These are phyloP conservation scores for Lasius platythorax DNA, from an alignment of 2,888 invertebrate species.

Conservation along the genomic window DNA sequence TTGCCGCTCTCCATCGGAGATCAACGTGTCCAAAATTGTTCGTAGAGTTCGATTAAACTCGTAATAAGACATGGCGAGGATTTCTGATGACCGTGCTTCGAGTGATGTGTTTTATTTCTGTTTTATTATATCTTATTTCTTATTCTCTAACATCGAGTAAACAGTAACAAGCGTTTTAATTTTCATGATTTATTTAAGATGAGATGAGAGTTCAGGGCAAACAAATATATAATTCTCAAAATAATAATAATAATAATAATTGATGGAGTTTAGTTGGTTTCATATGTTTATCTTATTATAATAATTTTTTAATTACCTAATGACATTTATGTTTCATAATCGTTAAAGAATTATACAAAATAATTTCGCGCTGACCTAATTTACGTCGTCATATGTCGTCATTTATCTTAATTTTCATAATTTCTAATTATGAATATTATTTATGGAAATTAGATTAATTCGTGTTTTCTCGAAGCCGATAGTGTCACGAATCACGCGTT, in stretches of 20 bases:
- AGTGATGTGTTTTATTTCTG: not conserved
- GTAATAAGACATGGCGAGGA: constrained; percentile 54
- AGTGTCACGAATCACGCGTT: constrained; percentile 81
- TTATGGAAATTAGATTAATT: not conserved
- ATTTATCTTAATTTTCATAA: not conserved
- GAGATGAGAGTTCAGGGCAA: not conserved
- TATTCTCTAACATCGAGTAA: not conserved
- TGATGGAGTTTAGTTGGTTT: not conserved
- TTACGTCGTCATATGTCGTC: not conserved
- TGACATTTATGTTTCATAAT: not conserved
- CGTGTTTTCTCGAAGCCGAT: constrained; percentile 40
- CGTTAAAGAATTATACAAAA: not conserved
- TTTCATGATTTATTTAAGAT: not conserved
- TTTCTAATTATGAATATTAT: not conserved
- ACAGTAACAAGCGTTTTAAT: not conserved
- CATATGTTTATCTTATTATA: not conserved
- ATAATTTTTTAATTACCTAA: not conserved
- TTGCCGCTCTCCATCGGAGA: constrained; percentile 80
- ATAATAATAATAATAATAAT: not conserved
- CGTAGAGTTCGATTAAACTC: constrained; percentile 68
- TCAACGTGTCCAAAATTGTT: constrained; percentile 73
- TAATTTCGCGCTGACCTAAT: not conserved
- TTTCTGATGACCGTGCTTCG: constrained; percentile 42
- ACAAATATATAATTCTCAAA: not conserved
- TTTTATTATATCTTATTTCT: not conserved